A percentile compares a stretch with the other conserved stretches of the same genome.
phyloP scores from a whole-genome alignment of 2,888 invertebrate genomes.

The Glaucopsyche alexis region DNA sequence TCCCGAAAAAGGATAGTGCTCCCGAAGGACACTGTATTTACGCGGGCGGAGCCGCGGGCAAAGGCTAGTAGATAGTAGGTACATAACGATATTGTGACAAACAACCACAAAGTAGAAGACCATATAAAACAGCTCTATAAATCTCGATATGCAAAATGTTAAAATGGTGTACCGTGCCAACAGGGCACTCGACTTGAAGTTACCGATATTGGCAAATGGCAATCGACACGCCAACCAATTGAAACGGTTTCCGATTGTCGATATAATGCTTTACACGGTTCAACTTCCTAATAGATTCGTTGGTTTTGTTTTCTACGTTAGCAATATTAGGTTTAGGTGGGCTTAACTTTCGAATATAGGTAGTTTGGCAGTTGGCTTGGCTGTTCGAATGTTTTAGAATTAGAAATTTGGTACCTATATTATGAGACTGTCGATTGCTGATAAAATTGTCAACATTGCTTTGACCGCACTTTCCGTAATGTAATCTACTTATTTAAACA shows the following conservation, averaged over 20 bases:
- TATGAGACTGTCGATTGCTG: no score
- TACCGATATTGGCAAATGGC: constrained; percentile 2
- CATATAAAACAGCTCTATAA: background rate
- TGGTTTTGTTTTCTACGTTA: background rate
- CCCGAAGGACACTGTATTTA: no score
- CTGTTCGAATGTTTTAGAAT: no score
- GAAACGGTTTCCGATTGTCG: background rate
- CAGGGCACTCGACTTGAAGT: constrained; percentile 1
- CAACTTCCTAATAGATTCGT: background rate
- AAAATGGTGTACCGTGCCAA: background rate
- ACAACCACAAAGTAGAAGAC: background rate
- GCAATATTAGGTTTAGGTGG: background rate
- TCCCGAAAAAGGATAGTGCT: no score
- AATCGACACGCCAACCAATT: background rate
- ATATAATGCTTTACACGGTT: background rate
- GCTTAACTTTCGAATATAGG: background rate
- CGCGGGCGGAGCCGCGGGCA: no score
- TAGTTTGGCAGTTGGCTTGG: background rate
- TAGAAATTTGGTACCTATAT: no score
- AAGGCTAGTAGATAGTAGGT: no score
- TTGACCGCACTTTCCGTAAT: no score
- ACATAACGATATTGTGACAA: background rate
- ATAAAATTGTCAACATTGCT: no score
- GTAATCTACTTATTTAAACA: no score
- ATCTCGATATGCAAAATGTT: constrained; percentile 7